Evolutionary conservation across 2,888 invertebrate species (phyloP), one percentile per base, ranked within the genome.

Genomic region (Thecophora atra): DNA sequence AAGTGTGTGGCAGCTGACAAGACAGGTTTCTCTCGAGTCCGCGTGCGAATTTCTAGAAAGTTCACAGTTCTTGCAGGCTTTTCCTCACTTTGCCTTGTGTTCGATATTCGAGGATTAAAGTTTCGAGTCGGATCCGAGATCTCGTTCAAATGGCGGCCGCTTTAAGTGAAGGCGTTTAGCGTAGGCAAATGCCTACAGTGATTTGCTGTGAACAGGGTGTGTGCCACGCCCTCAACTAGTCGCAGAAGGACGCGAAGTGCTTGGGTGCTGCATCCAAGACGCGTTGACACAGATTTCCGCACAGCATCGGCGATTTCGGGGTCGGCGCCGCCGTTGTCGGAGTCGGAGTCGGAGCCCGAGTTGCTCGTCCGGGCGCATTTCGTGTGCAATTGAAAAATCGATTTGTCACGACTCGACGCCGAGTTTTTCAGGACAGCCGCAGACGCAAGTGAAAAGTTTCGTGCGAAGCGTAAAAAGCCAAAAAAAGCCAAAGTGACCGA

Each of bases 241-340:
- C 67, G 44, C 71, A 70, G 74, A 71, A 62, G 72, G 73, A 65
- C 66, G 54, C n/a, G 47, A 66, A 19, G 56, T 69, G 21, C 67
- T 70, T 37, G 37, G 37, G 1, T 1, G 15, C 70, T 74, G 70
- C 68, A 67, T 66, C 71, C 51, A 65, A 70, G 64, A 21, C 71
- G 44, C 58, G 74, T 75, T 78, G 78, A 78, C 78, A 78, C 78
- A 78, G 77, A 78, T 78, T 77, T 74, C 2, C 17, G 11, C 24
- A 54, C 24, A 54, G n/a, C n/a, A n/a, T n/a, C n/a, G n/a, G n/a
- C n/a, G n/a, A n/a, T n/a, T n/a, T 24, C 54, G 24, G 26, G 7
- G 26, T 26, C 24, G 58, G 42, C 44, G 21, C 19, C 28, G 42
- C 37, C 17, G n/a, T n/a, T n/a, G n/a, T n/a, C 28, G 44, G n/a